Evolutionary conservation across 92 coral and sea anemone species (phyloP).

Genomic region (Porites evermanni): DNA sequence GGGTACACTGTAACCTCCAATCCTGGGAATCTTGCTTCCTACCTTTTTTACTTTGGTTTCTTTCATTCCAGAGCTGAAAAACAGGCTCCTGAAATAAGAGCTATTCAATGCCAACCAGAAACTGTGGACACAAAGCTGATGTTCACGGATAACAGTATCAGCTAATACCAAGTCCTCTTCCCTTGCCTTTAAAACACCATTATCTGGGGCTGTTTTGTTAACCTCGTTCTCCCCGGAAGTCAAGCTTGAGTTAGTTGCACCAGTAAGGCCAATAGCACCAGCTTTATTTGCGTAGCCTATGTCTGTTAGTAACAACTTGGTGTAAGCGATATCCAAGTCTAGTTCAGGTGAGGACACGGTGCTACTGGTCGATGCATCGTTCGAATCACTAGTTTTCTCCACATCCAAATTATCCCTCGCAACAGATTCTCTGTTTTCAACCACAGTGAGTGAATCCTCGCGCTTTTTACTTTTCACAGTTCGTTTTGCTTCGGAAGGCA

Average conservation of each 20-base stretch:
- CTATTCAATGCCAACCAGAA: slow-evolving; percentile 92
- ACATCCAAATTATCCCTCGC: neutral
- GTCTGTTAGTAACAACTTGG: slow-evolving; percentile 21
- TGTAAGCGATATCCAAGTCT: neutral
- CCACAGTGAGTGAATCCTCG: slow-evolving; percentile 18
- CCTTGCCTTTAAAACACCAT: neutral
- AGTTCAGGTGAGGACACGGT: neutral
- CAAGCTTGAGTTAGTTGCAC: neutral
- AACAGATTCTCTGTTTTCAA: slow-evolving; percentile 1
- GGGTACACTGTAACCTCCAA: neutral
- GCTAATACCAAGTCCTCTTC: slow-evolving; percentile 23
- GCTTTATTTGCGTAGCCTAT: slow-evolving; percentile 25
- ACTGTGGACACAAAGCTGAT: slow-evolving; percentile 83
- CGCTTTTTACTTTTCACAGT: slow-evolving; percentile 40
- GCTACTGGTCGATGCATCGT: neutral
- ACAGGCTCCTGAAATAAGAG: slow-evolving; percentile 83
- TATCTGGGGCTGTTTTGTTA: neutral
- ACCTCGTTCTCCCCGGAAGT: neutral
- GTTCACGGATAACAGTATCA: slow-evolving; percentile 70
- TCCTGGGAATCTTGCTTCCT: neutral
- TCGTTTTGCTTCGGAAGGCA: slow-evolving; percentile 13
- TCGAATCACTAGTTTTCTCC: neutral
- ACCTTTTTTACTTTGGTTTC: slow-evolving; percentile 89
- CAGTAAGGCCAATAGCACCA: slow-evolving; percentile 11
- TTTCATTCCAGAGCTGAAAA: slow-evolving; percentile 89